Percentiles rank a stretch among this genome's conserved stretches.
These are phyloP conservation scores for Plagodis dolabraria DNA, from an alignment of 2,888 invertebrate genomes.

Conservation along the genomic window DNA sequence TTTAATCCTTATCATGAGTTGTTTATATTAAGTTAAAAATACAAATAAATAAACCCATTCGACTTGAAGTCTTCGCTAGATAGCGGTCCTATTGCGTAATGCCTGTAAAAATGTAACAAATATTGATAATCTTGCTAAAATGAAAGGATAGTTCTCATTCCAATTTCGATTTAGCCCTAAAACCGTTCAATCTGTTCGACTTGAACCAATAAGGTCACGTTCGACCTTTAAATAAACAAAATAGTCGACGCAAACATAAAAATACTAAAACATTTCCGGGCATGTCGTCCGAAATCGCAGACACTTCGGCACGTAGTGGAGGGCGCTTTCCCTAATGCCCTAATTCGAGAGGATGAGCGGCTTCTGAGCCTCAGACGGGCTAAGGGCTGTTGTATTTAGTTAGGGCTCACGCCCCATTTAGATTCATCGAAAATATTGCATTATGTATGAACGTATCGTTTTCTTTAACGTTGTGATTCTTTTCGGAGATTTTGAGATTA, in stretches of 20 bases:
- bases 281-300: slow-evolving; percentile 35
- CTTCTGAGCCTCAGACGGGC: slow-evolving; percentile 33
- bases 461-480: slow-evolving; percentile 31
- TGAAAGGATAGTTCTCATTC: too few relatives aligned
- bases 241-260: slow-evolving; percentile 33
- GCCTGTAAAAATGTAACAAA: too few relatives aligned
- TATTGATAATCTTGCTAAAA: too few relatives aligned
- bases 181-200: slow-evolving; percentile 20
- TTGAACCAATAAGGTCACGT: slow-evolving; percentile 33
- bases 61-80: too few relatives aligned
- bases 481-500: slow-evolving; percentile 20
- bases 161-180: slow-evolving; percentile 10
- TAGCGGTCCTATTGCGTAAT: too few relatives aligned
- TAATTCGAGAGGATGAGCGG: slow-evolving; percentile 36
- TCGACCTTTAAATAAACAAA: slow-evolving; percentile 32
- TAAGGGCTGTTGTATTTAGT: slow-evolving; percentile 39
- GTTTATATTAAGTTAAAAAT: too few relatives aligned
- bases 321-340: slow-evolving; percentile 34
- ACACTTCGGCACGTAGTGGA: slow-evolving; percentile 38
- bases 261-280: slow-evolving; percentile 33
- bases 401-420: slow-evolving; percentile 31
- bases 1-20: too few relatives aligned
- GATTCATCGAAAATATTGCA: slow-evolving; percentile 39
- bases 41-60: too few relatives aligned
- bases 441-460: slow-evolving; percentile 35